Evolutionary conservation across 1,140 invertebrate species (phyloP), one percentile per base, ranked within the genome.

Genomic region (Caenorhabditis remanei): DNA sequence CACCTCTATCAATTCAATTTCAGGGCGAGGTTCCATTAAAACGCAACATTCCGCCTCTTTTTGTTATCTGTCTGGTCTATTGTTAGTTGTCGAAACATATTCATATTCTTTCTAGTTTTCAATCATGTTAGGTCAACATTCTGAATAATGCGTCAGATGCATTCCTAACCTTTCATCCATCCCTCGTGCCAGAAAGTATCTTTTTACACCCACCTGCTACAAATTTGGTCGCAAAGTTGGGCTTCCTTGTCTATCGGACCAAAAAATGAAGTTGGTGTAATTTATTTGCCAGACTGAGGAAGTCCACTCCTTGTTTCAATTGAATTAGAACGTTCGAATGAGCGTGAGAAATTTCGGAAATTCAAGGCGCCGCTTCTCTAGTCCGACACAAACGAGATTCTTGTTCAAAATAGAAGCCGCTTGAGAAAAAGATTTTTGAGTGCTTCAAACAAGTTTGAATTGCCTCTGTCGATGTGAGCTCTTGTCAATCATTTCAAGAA

Each of bases 401-500:
- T 32, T 32, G 32, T 32, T 32, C 32, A 32, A 32, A 32, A 32
- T 32, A 32, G 32, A 32, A 32, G 32, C 32, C 32, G 32, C 32
- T 32, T 32, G 32, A 32, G 32, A 32, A 61, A 40, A 67, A 67
- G 63, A 21, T 67, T 41, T 75, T 75, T 65, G 41, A 75, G 67
- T 48, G 19, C 67, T 75, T 48, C 41, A 67, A 67, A 41, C 63
- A 67, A 67, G 24, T 48, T 75, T 46, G 16, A 21, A 75, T 43
- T 75, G 41, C 19, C 67, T 48, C 16, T n/a, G 21, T 53, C 63
- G 24, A 65, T 65, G 63, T 75, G 41, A 48, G 67, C 16, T 75
- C 67, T 75, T 75, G 67, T 46, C 67, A 75, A 75, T 75, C 67
- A 46, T 75, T 75, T 48, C 56, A 58, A 58, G 19, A 58, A 58